These are phyloP conservation scores for Falco rusticolus DNA, from an alignment of 2,797 vertebrate genomes.

Conservation along the genomic window DNA sequence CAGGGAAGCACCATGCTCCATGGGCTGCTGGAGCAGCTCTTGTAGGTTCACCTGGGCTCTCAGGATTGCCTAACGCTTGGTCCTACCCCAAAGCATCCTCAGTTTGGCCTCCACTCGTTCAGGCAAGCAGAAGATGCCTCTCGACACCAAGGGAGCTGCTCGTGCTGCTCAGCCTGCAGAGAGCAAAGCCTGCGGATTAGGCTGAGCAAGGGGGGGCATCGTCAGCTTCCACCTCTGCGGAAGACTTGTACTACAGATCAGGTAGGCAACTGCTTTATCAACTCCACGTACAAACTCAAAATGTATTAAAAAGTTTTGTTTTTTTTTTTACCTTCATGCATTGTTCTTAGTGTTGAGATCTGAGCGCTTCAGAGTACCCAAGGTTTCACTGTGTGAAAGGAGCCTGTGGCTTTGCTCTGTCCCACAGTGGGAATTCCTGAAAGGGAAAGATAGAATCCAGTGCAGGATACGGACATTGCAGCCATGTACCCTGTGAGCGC, in stretches of 20 bases:
- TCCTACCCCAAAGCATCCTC: background rate
- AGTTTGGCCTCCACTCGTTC: background rate
- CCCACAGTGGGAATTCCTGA: background rate
- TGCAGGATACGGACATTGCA: background rate
- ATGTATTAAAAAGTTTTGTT: background rate
- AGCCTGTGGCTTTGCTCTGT: background rate
- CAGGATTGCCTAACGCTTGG: background rate
- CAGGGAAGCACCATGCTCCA: background rate
- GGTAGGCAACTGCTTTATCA: background rate
- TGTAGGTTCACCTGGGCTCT: background rate
- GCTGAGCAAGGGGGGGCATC: background rate
- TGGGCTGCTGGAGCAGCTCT: background rate
- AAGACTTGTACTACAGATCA: background rate
- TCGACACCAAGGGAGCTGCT: background rate
- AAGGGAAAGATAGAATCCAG: background rate
- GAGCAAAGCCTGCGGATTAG: background rate
- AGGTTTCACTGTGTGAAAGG: background rate
- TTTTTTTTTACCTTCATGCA: rapidly evolving
- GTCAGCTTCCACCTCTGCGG: background rate
- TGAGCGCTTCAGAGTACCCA: background rate
- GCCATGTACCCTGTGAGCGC: rapidly evolving
- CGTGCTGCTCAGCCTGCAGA: background rate
- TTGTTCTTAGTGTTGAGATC: background rate
- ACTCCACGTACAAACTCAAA: background rate
- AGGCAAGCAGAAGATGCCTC: background rate